Percentiles rank a stretch among this genome's conserved stretches.
phyloP scores from a whole-genome alignment of 2,888 invertebrate genomes.

The Drosophila ezoana region DNA sequence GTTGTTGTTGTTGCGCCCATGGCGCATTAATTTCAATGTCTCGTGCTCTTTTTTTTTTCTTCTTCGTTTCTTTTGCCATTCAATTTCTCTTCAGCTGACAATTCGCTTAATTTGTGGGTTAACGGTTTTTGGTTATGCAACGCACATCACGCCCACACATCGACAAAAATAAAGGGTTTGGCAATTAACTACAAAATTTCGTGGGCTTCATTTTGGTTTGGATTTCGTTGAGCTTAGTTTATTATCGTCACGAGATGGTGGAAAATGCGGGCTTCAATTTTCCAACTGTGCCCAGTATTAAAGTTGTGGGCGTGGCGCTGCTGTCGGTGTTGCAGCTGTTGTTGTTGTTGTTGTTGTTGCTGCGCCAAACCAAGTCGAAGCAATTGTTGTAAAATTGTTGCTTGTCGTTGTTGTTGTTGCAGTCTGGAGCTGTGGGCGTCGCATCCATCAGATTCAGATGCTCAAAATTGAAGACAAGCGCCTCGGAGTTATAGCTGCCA shows the following conservation, averaged over 20 bases:
- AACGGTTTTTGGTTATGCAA: slow-evolving; percentile 66
- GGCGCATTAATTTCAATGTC: slow-evolving; percentile 61
- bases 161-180: slow-evolving; percentile 10
- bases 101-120: slow-evolving; percentile 53
- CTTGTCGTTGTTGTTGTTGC: slow-evolving; percentile 69
- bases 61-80: slow-evolving; percentile 39
- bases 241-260: slow-evolving; percentile 74
- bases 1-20: slow-evolving; percentile 40
- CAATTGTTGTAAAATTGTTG: slow-evolving; percentile 84
- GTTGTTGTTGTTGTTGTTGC: slow-evolving; percentile 20
- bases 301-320: slow-evolving; percentile 65
- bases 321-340: slow-evolving; percentile 50
- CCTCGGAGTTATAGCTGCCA: slow-evolving; percentile 78
- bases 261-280: slow-evolving; percentile 81
- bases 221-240: slow-evolving; percentile 38
- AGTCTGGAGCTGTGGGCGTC: slow-evolving; percentile 76
- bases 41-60: slow-evolving; percentile 36
- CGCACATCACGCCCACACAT: slow-evolving; percentile 43
- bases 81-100: slow-evolving; percentile 51
- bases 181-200: slow-evolving; percentile 67
- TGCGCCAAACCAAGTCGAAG: slow-evolving; percentile 85
- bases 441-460: slow-evolving; percentile 80
- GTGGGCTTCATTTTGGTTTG: slow-evolving; percentile 34
- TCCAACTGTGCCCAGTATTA: slow-evolving; percentile 76
- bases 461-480: slow-evolving; percentile 84